Evolutionary conservation across 2,888 invertebrate species (phyloP), one percentile per base, ranked within the genome.

Genomic region (Drosophila cyrtoloma): DNA sequence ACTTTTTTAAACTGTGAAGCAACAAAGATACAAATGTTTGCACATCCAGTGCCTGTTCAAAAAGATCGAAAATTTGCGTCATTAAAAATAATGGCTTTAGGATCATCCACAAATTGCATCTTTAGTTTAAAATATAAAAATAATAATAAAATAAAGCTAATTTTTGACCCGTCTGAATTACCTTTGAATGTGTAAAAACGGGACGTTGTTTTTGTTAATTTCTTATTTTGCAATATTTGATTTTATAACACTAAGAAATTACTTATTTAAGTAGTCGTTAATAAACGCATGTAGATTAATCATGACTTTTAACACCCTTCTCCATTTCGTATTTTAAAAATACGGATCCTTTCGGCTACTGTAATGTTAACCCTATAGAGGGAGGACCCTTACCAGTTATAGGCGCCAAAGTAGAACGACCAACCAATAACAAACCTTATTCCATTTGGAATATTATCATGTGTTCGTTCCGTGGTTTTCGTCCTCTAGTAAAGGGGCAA

Each of bases 341-440:
- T 22, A 22, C 12, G 37, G 7, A 53, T 35, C 58, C 39, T 30
- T 68, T 39, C 32, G 19, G 12, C 57, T 32, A 64, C 35, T 30
- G 28, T 50, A 52, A 10, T 55, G n/a, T 30, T 35, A 52, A 50
- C 19, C 66, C 59, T 35, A 47, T 39, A 30, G 22, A 55, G 32
- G 44, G 16, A 72, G 39, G 12, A 72, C 67, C 67, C 72, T 78
- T 79, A 82, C 82, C 82, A 64, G 58, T 64, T 74, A 81, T 39
- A 61, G 57, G 52, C 71, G 62, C 65, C 69, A 79, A 67, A 33
- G 30, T 32, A 81, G 53, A 71, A 72, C 55, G 44, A 74, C 73
- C 75, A 86, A 82, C 26, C 47, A 26, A 47, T 69, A 77, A 74
- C 90, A 85, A 86, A 86, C 89, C 89, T 77, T 75, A 70, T 55